Base-by-base conservation (phyloP, 2,888 invertebrate genomes). In the Drosophila algonquin region DNA sequence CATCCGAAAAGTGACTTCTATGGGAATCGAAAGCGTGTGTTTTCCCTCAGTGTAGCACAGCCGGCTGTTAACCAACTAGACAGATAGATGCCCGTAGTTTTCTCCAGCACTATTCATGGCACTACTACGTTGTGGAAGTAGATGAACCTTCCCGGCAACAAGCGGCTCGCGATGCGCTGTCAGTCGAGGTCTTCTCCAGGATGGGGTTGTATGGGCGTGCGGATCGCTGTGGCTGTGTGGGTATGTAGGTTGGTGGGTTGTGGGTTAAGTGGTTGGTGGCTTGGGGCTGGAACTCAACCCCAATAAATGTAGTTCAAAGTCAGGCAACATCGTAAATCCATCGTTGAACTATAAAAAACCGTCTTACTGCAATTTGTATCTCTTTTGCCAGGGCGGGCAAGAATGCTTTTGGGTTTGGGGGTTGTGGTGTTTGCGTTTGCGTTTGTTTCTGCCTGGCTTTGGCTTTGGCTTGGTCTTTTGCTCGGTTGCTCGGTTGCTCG, bases 341-440 rank as follows among this genome's bases (percentile, higher is more conserved):
- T 80, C 87, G 87, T 78, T 88, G 78, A 86, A 89, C 87, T 86
- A 88, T 89, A 88, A 87, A 87, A 85, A 79, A 82, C 82, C 83
- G 71, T 79, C 83, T 86, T 88, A 78, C 81, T 87, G 88, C 88
- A 83, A 83, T 88, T 88, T 83, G 81, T 80, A 89, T 81, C 81
- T 86, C 77, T 81, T 81, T 77, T 76, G 70, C 55, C 58, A 62
- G 65, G 62, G 58, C 35, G 65, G 62, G 54, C 35, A 71, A 73
- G 69, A 70, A 75, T 40, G 40, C 14, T 40, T 40, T 70, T 65
- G 65, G 68, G 24, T 24, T 24, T 5, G 24, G 5, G 24, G 57
- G 69, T 45, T 65, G 44, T 12, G 56, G 24, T 5, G 44, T 27
- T 14, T 54, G 18, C 35, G 32, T 7, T 53, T 53, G 30, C 32